phyloP scores from a whole-genome alignment of 2,113 vertebrate species.

The Turdus rufiventris region DNA sequence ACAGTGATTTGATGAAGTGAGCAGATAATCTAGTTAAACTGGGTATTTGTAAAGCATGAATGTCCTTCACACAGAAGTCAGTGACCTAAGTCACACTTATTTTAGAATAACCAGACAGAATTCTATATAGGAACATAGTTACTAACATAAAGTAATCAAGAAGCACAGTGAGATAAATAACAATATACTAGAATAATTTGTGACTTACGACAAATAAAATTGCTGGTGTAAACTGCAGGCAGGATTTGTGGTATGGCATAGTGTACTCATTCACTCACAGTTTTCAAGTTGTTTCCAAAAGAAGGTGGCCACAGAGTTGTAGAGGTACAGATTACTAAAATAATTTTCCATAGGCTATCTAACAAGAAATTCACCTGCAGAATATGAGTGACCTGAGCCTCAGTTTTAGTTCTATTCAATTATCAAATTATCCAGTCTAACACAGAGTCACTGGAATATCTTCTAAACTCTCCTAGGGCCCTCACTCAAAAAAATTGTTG shows the following conservation, averaged over 20 bases:
- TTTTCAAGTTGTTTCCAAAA: background rate
- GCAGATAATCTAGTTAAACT: slow-evolving; percentile 38
- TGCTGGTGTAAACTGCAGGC: background rate
- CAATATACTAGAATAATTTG: background rate
- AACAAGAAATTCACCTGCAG: background rate
- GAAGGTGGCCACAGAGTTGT: background rate
- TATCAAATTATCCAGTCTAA: background rate
- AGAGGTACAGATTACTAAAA: background rate
- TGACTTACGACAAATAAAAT: background rate
- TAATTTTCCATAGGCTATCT: background rate
- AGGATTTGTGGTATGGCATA: background rate
- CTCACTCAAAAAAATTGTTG: background rate
- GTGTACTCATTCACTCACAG: background rate
- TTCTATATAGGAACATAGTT: background rate
- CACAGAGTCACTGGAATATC: background rate
- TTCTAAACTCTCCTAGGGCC: background rate
- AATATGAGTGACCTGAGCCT: background rate
- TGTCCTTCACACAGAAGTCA: slow-evolving; percentile 23
- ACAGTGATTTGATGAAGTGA: slow-evolving; percentile 36
- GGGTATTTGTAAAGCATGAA: slow-evolving; percentile 23
- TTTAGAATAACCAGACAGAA: background rate
- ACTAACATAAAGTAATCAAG: background rate
- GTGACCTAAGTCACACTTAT: background rate
- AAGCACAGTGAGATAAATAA: background rate
- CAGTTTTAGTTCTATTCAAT: background rate